Percentiles rank a stretch among this genome's conserved stretches.
phyloP scores from a whole-genome alignment of 2,797 vertebrate species.

The Etheostoma nigrum region DNA sequence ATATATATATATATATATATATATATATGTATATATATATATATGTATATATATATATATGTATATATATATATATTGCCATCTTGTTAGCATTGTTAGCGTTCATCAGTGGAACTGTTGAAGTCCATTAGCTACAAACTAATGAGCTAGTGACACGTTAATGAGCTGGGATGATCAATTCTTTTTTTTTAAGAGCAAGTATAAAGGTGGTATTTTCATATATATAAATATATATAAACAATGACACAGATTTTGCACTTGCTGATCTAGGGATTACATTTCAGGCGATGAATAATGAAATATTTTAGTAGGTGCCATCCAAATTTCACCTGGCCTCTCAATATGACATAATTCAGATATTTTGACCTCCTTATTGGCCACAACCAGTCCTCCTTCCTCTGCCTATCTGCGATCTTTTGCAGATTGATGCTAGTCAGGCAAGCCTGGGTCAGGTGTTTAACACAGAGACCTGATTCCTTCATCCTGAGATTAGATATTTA shows the following conservation, averaged over 20 bases:
- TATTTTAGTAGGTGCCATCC: not conserved
- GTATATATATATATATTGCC: too few species aligned
- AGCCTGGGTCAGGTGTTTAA: constrained; percentile 45
- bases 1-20: too few species aligned
- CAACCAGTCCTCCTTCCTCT: not conserved
- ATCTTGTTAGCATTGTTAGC: constrained; percentile 39
- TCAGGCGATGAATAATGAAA: not conserved
- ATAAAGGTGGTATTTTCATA: too few species aligned
- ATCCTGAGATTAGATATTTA: constrained; percentile 67
- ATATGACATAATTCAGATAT: constrained; percentile 5
- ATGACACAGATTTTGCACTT: not conserved
- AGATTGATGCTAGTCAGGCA: constrained; percentile 47
- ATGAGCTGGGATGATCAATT: constrained; percentile 46
- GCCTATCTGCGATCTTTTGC: constrained; percentile 14
- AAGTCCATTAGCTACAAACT: constrained; percentile 22
- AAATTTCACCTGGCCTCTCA: not conserved
- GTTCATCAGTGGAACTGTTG: constrained; percentile 17
- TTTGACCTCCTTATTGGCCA: constrained; percentile 12
- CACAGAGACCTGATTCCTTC: constrained; percentile 52
- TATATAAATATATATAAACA: not conserved
- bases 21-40: too few species aligned
- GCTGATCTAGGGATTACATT: not conserved
- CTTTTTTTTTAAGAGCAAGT: not conserved
- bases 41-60: too few species aligned
- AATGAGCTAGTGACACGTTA: constrained; percentile 40